These are phyloP conservation scores for Drosophila lacertosa DNA, from an alignment of 1,140 invertebrate species.

Conservation along the genomic window DNA sequence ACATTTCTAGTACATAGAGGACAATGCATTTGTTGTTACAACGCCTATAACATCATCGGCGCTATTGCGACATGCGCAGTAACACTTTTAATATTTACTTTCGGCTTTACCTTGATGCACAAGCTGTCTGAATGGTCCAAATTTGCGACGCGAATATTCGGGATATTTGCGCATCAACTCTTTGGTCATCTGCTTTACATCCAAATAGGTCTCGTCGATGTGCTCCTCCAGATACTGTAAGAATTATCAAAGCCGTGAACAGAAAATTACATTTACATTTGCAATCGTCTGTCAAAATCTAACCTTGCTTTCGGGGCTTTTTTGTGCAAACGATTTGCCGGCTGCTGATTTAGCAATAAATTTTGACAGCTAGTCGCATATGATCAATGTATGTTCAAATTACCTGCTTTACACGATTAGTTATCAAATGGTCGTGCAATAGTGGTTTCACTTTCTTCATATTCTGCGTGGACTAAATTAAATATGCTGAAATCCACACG, in stretches of 20 bases:
- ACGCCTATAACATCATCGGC: too few species aligned
- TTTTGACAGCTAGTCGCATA: background rate
- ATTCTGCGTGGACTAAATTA: constrained; percentile 45
- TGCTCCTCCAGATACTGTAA: constrained; percentile 88
- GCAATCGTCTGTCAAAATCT: constrained; percentile 30
- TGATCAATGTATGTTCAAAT: background rate
- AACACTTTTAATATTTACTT: constrained; percentile 12
- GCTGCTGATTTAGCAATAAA: background rate
- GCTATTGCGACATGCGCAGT: constrained; percentile 2
- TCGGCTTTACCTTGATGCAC: constrained; percentile 86
- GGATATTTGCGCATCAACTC: constrained; percentile 88
- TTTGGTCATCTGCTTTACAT: constrained; percentile 90
- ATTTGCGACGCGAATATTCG: constrained; percentile 89
- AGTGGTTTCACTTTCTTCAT: constrained; percentile 79
- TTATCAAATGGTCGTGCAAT: constrained; percentile 74
- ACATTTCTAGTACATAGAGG: background rate
- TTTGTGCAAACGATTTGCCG: constrained; percentile 18
- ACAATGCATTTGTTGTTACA: background rate
- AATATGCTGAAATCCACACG: constrained; percentile 32
- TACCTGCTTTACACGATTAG: constrained; percentile 80
- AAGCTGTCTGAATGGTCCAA: constrained; percentile 87
- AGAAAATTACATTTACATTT: constrained; percentile 18
- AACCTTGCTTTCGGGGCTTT: constrained; percentile 66
- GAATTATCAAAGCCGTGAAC: constrained; percentile 2
- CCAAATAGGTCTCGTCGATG: constrained; percentile 89